Percentiles rank a stretch among this genome's conserved stretches.
phyloP scores from a whole-genome alignment of 2,797 vertebrate genomes.

The Sebastes steindachneri region DNA sequence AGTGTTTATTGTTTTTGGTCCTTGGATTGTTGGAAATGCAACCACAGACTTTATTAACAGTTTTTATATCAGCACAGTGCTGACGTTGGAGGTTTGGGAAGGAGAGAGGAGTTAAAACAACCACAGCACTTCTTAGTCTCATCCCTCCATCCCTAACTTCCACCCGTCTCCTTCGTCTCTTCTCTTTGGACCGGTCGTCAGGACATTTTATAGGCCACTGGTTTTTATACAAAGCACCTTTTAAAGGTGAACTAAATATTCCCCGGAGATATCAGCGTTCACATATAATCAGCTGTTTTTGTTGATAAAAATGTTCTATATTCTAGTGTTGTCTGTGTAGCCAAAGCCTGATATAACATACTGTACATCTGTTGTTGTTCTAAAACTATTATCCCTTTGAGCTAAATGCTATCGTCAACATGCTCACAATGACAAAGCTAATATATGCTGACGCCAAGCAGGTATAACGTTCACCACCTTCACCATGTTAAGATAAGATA shows the following conservation, averaged over 20 bases:
- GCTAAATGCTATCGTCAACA: too few species aligned
- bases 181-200: background rate
- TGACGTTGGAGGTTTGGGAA: background rate
- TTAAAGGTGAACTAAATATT: background rate
- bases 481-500: background rate
- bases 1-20: too few species aligned
- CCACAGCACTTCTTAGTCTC: background rate
- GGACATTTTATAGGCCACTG: conserved; percentile 1
- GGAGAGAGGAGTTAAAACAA: background rate
- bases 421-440: too few species aligned
- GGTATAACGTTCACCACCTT: too few species aligned
- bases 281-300: background rate
- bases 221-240: background rate
- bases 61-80: background rate
- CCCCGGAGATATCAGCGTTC: background rate
- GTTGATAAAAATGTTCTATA: background rate
- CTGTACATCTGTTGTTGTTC: too few species aligned
- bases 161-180: background rate
- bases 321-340: too few species aligned
- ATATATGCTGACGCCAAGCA: too few species aligned
- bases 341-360: too few species aligned
- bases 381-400: too few species aligned
- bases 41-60: background rate
- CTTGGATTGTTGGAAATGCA: background rate
- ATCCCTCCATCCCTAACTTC: background rate